Evolutionary conservation across 2,797 vertebrate species (phyloP), one percentile per base, ranked within the genome.

Genomic region (Lateolabrax maculatus): DNA sequence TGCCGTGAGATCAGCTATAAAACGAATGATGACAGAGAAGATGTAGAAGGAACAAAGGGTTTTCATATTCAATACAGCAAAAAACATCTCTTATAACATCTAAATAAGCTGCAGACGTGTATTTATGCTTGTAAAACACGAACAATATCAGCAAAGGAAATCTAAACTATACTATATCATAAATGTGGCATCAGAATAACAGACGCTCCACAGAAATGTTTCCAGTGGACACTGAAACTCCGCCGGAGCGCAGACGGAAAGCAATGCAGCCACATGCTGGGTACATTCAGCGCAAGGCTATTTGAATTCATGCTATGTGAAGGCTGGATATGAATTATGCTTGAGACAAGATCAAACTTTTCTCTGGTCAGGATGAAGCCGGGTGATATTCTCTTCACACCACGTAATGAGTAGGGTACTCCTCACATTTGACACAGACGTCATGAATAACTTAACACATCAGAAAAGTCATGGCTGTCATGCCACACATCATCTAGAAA

Each of bases 391-490:
- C 37, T 53, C 8, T 48, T 73, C n/a, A 66, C 34, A 41, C 6
- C 39, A 37, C 21, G 2, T 61, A 49, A 27, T 52, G 39, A 64
- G 34, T 19, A 36, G 1, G 44, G 25, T 12, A 18, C 46, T 58
- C 60, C 49, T 73, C 43, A 62, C 68, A 76, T 77, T 71, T 75
- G 61, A 61, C 51, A 65, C 72, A 70, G 27, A 67, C 68, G 29
- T 70, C 68, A 75, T 80, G 52, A 87, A 85, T 77, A 90, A 77
- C 21, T 82, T 34, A 83, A 80, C 58, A 71, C 23, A 25, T 66
- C 16, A 52, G 62, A 77, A 55, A 61, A 62, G 67, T 74, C 77
- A 49, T 0, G 5, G 52, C 43, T 75, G 60, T 84, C n/a, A 25
- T 7, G 48, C 58, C 51, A 60, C 46, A 66, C 60, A 73, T 86